Conservation (phyloP, 2,888 invertebrate species). For the Thymelicus sylvestris region DNA sequence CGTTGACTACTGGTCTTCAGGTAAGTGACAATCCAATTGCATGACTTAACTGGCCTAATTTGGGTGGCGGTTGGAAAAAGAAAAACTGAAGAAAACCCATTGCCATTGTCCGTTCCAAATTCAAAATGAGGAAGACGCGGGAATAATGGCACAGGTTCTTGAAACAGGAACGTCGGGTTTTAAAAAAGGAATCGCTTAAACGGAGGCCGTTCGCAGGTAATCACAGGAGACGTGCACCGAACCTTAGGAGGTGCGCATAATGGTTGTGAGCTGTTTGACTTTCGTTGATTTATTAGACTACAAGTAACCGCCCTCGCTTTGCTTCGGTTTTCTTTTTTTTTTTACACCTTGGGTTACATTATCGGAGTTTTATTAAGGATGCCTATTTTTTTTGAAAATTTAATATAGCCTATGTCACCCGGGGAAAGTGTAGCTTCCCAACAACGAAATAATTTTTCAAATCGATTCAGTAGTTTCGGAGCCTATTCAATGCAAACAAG, state of each 20-base stretch:
- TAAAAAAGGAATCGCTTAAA: slow-evolving; percentile 81
- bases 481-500: too few species aligned
- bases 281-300: too few species aligned
- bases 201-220: slow-evolving; percentile 81
- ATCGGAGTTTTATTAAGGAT: too few species aligned
- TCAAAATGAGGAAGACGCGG: slow-evolving; percentile 80
- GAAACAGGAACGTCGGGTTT: slow-evolving; percentile 80
- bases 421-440: too few species aligned
- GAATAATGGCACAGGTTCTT: slow-evolving; percentile 78
- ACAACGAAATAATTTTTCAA: too few species aligned
- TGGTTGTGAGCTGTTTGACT: not conserved
- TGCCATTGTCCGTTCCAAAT: slow-evolving; percentile 78
- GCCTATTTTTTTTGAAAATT: too few species aligned
- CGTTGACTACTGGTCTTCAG: slow-evolving; percentile 75
- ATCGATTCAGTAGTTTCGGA: too few species aligned
- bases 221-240: slow-evolving; percentile 75
- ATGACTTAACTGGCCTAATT: slow-evolving; percentile 72
- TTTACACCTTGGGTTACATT: too few species aligned
- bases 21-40: slow-evolving; percentile 68
- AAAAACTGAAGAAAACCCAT: slow-evolving; percentile 59
- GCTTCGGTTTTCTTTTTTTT: too few species aligned
- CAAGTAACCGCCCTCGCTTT: too few species aligned
- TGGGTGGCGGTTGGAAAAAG: slow-evolving; percentile 53
- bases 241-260: slow-evolving; percentile 54
- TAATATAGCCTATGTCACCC: too few species aligned